Percentiles rank a stretch among this genome's conserved stretches.
Conservation (phyloP, 2,113 vertebrate genomes). For the Ciconia boyciana region DNA sequence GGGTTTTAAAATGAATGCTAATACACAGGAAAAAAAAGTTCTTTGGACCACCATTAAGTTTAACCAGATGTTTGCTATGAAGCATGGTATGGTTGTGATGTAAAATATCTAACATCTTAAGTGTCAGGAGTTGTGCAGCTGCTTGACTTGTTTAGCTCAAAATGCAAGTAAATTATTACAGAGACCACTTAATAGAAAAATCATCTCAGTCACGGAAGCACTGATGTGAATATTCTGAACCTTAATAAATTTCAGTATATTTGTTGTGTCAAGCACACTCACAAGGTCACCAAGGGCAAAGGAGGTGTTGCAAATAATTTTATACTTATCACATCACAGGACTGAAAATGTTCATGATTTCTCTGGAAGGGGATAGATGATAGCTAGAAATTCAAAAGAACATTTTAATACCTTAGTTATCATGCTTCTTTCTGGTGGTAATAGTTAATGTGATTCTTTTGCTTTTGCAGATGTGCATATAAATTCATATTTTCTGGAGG, state of each 20-base stretch:
- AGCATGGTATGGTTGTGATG: neutral
- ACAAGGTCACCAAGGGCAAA: neutral
- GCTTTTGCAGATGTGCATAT: neutral
- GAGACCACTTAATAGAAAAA: constrained; percentile 39
- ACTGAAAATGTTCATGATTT: neutral
- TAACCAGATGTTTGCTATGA: neutral
- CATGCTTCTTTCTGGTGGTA: neutral
- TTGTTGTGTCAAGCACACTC: neutral
- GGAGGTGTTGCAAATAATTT: neutral
- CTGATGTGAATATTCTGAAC: neutral
- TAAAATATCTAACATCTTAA: neutral
- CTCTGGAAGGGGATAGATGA: neutral
- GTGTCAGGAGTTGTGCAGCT: neutral
- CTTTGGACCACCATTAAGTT: neutral
- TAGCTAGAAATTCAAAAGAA: neutral
- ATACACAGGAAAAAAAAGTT: neutral
- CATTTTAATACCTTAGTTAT: neutral
- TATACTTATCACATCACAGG: neutral
- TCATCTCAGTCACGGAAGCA: neutral
- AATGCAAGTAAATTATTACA: constrained; percentile 23
- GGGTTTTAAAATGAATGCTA: neutral
- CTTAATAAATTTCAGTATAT: constrained; percentile 14
- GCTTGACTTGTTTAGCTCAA: constrained; percentile 11
- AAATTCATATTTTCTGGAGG: neutral
- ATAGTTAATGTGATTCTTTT: neutral